Evolutionary conservation across 1,140 invertebrate species (phyloP).

Genomic region (Triops cancriformis): DNA sequence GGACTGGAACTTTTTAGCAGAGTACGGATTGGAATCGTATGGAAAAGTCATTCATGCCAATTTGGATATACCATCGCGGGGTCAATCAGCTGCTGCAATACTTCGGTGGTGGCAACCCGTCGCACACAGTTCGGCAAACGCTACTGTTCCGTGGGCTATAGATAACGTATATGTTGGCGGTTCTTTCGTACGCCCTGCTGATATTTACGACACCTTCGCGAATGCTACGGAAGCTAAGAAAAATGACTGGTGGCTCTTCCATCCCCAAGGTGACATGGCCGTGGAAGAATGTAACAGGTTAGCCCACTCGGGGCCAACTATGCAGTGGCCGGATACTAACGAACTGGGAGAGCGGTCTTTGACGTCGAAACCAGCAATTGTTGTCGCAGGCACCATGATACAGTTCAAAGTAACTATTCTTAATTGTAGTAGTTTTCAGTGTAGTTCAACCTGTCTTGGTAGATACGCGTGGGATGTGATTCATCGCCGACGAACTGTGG

Average conservation of each 20-base stretch:
- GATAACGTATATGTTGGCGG: slow-evolving; percentile 44
- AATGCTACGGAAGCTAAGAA: slow-evolving; percentile 32
- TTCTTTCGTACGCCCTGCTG: slow-evolving; percentile 40
- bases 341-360: slow-evolving; percentile 37
- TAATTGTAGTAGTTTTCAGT: neutral
- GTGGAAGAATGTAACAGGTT: slow-evolving; percentile 30
- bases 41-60: slow-evolving; percentile 37
- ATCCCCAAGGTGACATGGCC: slow-evolving; percentile 36
- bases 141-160: slow-evolving; percentile 38
- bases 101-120: slow-evolving; percentile 30
- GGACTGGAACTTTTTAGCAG: slow-evolving; percentile 40
- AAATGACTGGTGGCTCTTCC: slow-evolving; percentile 38
- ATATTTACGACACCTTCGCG: slow-evolving; percentile 39
- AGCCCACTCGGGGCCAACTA: neutral
- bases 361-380: slow-evolving; percentile 41
- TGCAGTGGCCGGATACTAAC: slow-evolving; percentile 7
- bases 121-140: slow-evolving; percentile 16
- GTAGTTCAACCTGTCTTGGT: slow-evolving; percentile 27
- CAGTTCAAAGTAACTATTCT: slow-evolving; percentile 36
- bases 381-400: slow-evolving; percentile 37
- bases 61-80: slow-evolving; percentile 37
- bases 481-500: slow-evolving; percentile 34
- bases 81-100: slow-evolving; percentile 15
- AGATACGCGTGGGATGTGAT: slow-evolving; percentile 40
- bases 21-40: slow-evolving; percentile 39